Percentiles rank a stretch among this genome's conserved stretches.
Evolutionary conservation across 2,797 vertebrate species (phyloP).

Genomic region (Carapus acus): DNA sequence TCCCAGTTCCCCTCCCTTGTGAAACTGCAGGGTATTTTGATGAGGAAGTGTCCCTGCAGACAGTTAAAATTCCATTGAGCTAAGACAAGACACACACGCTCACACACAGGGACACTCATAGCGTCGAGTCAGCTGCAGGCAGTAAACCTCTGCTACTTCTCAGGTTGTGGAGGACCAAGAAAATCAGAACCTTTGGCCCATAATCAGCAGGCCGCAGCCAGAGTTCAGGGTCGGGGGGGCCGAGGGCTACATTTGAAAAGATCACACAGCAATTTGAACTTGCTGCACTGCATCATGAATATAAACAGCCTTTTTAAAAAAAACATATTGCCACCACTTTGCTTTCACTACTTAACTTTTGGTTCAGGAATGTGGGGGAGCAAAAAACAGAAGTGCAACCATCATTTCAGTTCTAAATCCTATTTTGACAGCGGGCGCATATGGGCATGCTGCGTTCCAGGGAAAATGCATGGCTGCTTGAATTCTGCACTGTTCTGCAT

Average conservation of each 20-base stretch:
- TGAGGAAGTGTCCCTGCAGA: conserved; percentile 31
- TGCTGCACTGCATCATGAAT: conserved; percentile 1
- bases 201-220: conserved; percentile 6
- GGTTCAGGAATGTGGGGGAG: conserved; percentile 34
- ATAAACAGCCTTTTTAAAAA: background rate
- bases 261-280: conserved; percentile 1
- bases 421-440: conserved; percentile 16
- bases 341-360: background rate
- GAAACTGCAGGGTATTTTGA: conserved; percentile 30
- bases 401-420: conserved; percentile 22
- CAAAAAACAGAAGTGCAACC: conserved; percentile 15
- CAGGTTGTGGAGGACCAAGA: background rate
- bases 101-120: background rate
- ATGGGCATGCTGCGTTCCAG: conserved; percentile 8
- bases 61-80: conserved; percentile 32
- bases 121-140: conserved; percentile 18
- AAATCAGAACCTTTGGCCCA: conserved; percentile 6
- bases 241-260: conserved; percentile 5
- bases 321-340: conserved; percentile 7
- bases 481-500: conserved; percentile 21
- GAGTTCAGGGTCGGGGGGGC: conserved; percentile 1
- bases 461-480: conserved; percentile 22
- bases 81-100: conserved; percentile 2
- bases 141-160: conserved; percentile 14
- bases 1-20: too few species aligned